Evolutionary conservation across 2,113 vertebrate species (phyloP).

Genomic region (Pollimyrus isidori): DNA sequence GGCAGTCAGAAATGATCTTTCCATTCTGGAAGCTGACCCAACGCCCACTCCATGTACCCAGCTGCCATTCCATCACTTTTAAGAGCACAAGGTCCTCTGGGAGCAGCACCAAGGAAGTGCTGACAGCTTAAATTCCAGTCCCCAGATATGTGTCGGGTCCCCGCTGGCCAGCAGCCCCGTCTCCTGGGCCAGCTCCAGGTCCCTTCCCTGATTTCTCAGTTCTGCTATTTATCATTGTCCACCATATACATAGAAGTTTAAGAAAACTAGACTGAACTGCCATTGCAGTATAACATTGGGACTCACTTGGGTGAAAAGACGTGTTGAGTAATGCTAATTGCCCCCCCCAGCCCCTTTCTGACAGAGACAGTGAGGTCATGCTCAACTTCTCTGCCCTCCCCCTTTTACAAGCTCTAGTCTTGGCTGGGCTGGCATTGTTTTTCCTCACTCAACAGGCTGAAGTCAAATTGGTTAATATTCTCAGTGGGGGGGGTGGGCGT

Average conservation of each 20-base stretch:
- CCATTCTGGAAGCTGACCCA: slow-evolving; percentile 6
- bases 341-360: slow-evolving; percentile 34
- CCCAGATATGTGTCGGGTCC: slow-evolving; percentile 21
- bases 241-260: neutral
- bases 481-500: neutral
- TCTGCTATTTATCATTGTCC: slow-evolving; percentile 24
- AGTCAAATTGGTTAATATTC: slow-evolving; percentile 2
- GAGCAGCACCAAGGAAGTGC: slow-evolving; percentile 48
- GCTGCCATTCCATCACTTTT: slow-evolving; percentile 41
- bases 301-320: slow-evolving; percentile 38
- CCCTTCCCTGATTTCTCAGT: neutral
- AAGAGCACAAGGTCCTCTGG: slow-evolving; percentile 29
- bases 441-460: slow-evolving; percentile 20
- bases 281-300: neutral
- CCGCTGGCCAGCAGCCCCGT: neutral
- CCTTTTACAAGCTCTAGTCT: slow-evolving; percentile 33
- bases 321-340: slow-evolving; percentile 44
- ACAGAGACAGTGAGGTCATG: slow-evolving; percentile 55
- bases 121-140: slow-evolving; percentile 46
- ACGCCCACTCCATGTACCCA: slow-evolving; percentile 35
- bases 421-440: slow-evolving; percentile 41
- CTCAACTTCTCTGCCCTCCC: slow-evolving; percentile 48
- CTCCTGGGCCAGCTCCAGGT: neutral
- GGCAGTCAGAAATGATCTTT: slow-evolving; percentile 21
- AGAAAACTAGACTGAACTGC: neutral